Percentiles rank a stretch among this genome's conserved stretches.
Evolutionary conservation across 2,113 vertebrate species (phyloP).

Genomic region (Ptilorrhoa leucosticta): DNA sequence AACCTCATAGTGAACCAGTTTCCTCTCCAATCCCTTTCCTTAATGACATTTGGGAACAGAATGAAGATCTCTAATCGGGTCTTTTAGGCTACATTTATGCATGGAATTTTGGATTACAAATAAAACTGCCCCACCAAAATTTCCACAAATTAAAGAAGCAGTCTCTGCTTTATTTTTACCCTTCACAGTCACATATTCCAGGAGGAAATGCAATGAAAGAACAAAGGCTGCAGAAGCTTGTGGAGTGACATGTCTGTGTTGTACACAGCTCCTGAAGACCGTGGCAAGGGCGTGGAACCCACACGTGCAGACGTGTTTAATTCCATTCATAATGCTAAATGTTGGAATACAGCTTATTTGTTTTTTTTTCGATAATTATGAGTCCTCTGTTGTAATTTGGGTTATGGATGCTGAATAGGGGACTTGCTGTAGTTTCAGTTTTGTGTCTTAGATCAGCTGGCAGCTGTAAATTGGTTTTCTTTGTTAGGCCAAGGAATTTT

Average conservation of each 20-base stretch:
- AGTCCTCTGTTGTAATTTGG: not conserved
- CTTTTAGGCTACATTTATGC: not conserved
- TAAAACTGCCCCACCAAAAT: not conserved
- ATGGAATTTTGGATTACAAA: not conserved
- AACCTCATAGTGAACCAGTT: not conserved
- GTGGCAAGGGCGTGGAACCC: not conserved
- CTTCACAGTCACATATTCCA: not conserved
- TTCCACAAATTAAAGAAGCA: not conserved
- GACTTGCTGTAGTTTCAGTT: not conserved
- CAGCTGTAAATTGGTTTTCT: slow-evolving; percentile 38
- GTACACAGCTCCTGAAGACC: not conserved
- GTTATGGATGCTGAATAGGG: not conserved
- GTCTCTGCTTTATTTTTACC: not conserved
- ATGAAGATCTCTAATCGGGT: not conserved
- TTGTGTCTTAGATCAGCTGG: not conserved
- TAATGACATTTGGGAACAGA: slow-evolving; percentile 19
- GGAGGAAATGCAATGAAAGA: not conserved
- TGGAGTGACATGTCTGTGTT: not conserved
- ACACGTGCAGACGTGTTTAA: not conserved
- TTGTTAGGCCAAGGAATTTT: slow-evolving; percentile 39
- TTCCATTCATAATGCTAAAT: not conserved
- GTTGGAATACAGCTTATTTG: not conserved
- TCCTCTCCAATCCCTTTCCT: not conserved
- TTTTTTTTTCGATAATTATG: not conserved
- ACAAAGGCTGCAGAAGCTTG: not conserved